Conservation (phyloP, 2,888 invertebrate genomes). For the Malthinus flaveolus region DNA sequence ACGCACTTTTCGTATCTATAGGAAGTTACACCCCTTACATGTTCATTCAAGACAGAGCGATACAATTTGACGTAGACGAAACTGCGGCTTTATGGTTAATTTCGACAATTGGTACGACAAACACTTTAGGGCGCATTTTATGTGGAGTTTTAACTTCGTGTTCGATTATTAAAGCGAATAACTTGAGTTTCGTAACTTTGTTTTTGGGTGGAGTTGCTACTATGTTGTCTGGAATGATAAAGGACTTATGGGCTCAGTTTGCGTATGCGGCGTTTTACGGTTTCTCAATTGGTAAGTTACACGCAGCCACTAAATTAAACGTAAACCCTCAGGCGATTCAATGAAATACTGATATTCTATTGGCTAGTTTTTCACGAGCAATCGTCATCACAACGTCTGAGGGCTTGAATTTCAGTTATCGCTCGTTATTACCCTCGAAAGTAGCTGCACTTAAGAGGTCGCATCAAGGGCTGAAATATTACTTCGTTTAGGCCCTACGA, state of each 20-base stretch:
- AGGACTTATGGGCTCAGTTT: constrained; percentile 66
- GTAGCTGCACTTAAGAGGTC: no score
- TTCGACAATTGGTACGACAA: constrained; percentile 83
- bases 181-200: constrained; percentile 29
- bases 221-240: constrained; percentile 68
- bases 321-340: constrained; percentile 8
- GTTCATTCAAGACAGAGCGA: constrained; percentile 68
- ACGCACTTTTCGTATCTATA: constrained; percentile 87
- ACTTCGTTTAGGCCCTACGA: no score
- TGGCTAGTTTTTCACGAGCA: no score
- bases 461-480: no score
- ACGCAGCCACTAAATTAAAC: no score
- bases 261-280: constrained; percentile 81
- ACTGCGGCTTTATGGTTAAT: constrained; percentile 67
- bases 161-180: constrained; percentile 27
- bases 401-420: no score
- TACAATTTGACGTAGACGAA: constrained; percentile 55
- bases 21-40: constrained; percentile 91
- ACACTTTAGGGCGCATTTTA: constrained; percentile 82
- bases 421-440: no score
- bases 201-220: constrained; percentile 72
- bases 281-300: constrained; percentile 75
- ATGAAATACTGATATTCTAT: no score
- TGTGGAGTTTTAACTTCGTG: constrained; percentile 66
- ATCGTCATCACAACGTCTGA: no score